phyloP scores from a whole-genome alignment of 2,797 vertebrate species.

The Amblyopsis hoosieri region DNA sequence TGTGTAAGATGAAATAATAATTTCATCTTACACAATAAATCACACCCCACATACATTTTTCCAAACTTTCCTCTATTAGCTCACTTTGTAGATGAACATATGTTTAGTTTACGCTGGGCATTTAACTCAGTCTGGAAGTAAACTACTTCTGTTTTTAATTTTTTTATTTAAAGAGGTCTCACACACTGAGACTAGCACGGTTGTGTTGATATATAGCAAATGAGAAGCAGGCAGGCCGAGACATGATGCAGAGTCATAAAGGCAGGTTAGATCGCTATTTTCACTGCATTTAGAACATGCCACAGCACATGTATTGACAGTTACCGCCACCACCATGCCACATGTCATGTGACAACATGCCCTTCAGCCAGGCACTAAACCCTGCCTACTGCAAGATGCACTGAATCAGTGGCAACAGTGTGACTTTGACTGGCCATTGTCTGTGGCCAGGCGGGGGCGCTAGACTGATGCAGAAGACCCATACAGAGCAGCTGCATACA shows the following conservation, averaged over 20 bases:
- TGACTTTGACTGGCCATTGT: not conserved
- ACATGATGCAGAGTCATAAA: no score
- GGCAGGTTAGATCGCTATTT: no score
- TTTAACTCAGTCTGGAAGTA: not conserved
- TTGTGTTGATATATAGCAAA: not conserved
- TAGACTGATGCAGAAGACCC: constrained; percentile 61
- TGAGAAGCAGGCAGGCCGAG: not conserved
- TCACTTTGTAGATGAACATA: not conserved
- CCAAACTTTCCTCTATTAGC: not conserved
- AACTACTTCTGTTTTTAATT: not conserved
- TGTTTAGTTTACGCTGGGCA: not conserved
- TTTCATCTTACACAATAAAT: constrained; percentile 10
- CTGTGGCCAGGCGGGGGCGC: constrained; percentile 17
- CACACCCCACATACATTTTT: not conserved
- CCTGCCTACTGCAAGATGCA: not conserved
- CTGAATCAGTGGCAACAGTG: constrained; percentile 1
- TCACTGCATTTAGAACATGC: no score
- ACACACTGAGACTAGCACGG: not conserved
- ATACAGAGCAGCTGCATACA: constrained; percentile 49
- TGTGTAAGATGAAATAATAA: no score
- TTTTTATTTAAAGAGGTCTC: not conserved
- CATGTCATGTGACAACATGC: not conserved
- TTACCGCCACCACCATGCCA: no score
- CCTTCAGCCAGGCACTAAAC: not conserved
- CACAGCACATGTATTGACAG: no score